Percentiles rank a stretch among this genome's conserved stretches.
These are phyloP conservation scores for Poecilus cupreus DNA, from an alignment of 2,888 invertebrate species.

Conservation along the genomic window DNA sequence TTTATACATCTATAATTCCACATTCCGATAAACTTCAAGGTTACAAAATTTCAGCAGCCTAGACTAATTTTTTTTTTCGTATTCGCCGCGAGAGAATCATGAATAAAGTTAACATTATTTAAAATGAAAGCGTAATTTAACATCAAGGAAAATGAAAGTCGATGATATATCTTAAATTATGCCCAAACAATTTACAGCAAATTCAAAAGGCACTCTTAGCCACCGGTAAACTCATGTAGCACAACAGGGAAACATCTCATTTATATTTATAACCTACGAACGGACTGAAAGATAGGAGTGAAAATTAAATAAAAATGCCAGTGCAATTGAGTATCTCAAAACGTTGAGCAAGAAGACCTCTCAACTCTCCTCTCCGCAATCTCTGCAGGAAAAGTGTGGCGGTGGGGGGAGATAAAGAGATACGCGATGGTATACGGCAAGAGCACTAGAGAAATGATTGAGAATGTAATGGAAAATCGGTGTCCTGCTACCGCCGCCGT, in stretches of 20 bases:
- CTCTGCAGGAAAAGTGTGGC: neutral
- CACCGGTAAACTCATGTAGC: no score
- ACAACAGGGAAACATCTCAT: slow-evolving; percentile 4
- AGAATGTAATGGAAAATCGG: slow-evolving; percentile 53
- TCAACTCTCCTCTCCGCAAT: neutral
- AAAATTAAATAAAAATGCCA: slow-evolving; percentile 46
- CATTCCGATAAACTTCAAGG: no score
- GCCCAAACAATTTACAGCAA: no score
- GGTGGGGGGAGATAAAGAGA: slow-evolving; percentile 24
- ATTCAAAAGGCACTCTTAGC: no score
- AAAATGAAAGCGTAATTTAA: no score
- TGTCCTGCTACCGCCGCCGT: slow-evolving; percentile 38
- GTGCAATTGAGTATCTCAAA: slow-evolving; percentile 15
- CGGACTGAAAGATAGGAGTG: neutral
- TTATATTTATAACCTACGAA: slow-evolving; percentile 49
- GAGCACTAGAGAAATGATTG: slow-evolving; percentile 52
- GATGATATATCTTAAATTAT: no score
- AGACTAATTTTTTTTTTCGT: no score
- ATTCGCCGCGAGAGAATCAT: no score
- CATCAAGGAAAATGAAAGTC: no score
- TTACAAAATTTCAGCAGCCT: no score
- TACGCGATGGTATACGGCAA: slow-evolving; percentile 10
- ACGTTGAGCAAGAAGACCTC: neutral
- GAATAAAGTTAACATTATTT: no score
- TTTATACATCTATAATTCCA: no score